Conservation (phyloP, 2,113 vertebrate genomes). For the Cephalophus harveyi region DNA sequence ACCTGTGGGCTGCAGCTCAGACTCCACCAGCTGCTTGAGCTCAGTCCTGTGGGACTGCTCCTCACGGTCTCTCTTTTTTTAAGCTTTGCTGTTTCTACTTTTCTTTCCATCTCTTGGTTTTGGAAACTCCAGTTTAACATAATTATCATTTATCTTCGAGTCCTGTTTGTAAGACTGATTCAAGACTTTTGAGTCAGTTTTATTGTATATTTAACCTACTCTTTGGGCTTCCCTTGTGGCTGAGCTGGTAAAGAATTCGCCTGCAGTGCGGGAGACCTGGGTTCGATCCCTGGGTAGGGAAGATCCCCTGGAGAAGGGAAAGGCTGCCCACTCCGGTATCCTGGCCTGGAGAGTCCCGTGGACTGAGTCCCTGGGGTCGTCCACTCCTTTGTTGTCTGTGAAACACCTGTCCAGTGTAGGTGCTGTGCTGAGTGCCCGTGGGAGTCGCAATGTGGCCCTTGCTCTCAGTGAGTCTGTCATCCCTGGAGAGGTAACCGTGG, state of each 20-base stretch:
- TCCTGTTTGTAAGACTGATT: neutral
- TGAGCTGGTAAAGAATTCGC: neutral
- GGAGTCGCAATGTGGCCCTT: neutral
- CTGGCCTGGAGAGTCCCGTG: neutral
- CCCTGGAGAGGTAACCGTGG: neutral
- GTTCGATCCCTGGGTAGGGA: neutral
- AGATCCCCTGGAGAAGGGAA: neutral
- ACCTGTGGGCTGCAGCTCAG: accelerated
- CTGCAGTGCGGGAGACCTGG: neutral
- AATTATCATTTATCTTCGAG: neutral
- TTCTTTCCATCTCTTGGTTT: neutral
- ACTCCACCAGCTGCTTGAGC: neutral
- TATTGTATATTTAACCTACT: neutral
- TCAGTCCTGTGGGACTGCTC: neutral
- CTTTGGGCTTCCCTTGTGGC: neutral
- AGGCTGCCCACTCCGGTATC: neutral
- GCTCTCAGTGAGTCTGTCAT: neutral
- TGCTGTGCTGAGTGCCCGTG: neutral
- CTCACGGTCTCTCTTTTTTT: neutral
- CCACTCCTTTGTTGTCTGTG: neutral
- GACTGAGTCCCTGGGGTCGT: neutral
- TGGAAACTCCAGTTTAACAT: neutral
- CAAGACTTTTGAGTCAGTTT: neutral
- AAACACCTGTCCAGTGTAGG: too few relatives aligned
- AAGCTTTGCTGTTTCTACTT: neutral